Evolutionary conservation across 1,140 invertebrate species (phyloP).

Genomic region (Eriocheir sinensis): DNA sequence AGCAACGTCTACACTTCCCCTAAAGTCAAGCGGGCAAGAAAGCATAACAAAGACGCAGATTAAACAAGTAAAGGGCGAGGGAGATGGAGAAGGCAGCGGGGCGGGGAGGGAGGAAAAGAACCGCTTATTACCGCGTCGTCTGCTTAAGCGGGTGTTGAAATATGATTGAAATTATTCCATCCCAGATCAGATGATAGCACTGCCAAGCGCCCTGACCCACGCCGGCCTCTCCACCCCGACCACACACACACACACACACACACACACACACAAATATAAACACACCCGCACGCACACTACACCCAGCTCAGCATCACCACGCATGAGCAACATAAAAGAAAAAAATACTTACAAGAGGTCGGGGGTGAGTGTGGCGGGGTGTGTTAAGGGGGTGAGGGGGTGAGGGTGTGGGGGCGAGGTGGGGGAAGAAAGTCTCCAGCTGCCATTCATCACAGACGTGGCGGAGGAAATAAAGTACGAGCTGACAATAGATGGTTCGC

Average conservation of each 20-base stretch:
- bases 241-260: not conserved
- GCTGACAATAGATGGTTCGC: constrained; percentile 67
- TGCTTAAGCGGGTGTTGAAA: constrained; percentile 67
- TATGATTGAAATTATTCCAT: constrained; percentile 71
- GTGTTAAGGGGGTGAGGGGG: not conserved
- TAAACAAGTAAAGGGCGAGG: constrained; percentile 29
- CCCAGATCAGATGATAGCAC: constrained; percentile 58
- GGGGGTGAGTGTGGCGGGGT: not conserved
- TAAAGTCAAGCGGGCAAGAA: not conserved
- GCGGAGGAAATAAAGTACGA: constrained; percentile 62
- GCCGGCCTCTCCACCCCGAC: not conserved
- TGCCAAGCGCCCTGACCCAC: not conserved
- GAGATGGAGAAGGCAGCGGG: not conserved
- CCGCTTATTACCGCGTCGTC: constrained; percentile 65
- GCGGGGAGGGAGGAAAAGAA: constrained; percentile 19
- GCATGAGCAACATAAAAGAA: constrained; percentile 8
- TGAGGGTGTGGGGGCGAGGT: not conserved
- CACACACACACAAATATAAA: not conserved
- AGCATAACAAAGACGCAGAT: constrained; percentile 52
- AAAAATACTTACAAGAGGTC: not conserved
- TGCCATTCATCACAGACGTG: constrained; percentile 41
- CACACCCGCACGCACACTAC: not conserved
- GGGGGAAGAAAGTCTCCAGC: not conserved
- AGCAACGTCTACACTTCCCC: not conserved
- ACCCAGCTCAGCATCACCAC: not conserved